phyloP scores from a whole-genome alignment of 2,113 vertebrate species.

The Pagrus major region DNA sequence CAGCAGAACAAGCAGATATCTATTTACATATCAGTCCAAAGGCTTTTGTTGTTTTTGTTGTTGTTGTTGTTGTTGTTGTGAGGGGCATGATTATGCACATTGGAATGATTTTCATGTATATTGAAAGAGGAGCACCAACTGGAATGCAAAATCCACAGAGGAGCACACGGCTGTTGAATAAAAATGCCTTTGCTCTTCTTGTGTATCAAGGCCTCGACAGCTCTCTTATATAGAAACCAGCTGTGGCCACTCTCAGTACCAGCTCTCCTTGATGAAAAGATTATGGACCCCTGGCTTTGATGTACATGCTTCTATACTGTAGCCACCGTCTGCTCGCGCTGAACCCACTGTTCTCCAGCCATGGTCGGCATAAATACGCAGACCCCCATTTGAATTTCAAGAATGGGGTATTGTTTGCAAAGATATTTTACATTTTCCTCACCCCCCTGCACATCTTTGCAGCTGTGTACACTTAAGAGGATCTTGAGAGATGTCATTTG shows the following conservation, averaged over 20 bases:
- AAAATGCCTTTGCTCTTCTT: slow-evolving; percentile 54
- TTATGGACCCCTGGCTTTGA: slow-evolving; percentile 71
- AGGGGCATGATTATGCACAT: slow-evolving; percentile 40
- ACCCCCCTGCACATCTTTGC: slow-evolving; percentile 45
- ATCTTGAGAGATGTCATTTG: slow-evolving; percentile 50
- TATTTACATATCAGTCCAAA: slow-evolving; percentile 30
- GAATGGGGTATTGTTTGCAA: slow-evolving; percentile 46
- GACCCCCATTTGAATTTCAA: slow-evolving; percentile 60
- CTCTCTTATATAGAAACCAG: slow-evolving; percentile 66
- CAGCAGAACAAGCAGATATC: slow-evolving; percentile 31
- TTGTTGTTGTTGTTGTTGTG: slow-evolving; percentile 20
- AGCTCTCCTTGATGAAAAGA: slow-evolving; percentile 72
- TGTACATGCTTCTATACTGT: slow-evolving; percentile 51
- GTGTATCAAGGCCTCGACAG: slow-evolving; percentile 37
- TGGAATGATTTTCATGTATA: slow-evolving; percentile 56
- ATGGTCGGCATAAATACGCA: slow-evolving; percentile 10
- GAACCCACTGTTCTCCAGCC: slow-evolving; percentile 34
- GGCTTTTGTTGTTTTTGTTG: slow-evolving; percentile 30
- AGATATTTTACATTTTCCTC: slow-evolving; percentile 60
- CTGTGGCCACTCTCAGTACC: slow-evolving; percentile 66
- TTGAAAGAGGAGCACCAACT: slow-evolving; percentile 37
- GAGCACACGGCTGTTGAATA: slow-evolving; percentile 33
- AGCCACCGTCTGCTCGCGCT: slow-evolving; percentile 45
- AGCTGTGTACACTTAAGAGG: slow-evolving; percentile 66
- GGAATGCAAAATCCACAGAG: slow-evolving; percentile 36